Conservation (phyloP, 1,140 invertebrate species). For the Planococcus citri region DNA sequence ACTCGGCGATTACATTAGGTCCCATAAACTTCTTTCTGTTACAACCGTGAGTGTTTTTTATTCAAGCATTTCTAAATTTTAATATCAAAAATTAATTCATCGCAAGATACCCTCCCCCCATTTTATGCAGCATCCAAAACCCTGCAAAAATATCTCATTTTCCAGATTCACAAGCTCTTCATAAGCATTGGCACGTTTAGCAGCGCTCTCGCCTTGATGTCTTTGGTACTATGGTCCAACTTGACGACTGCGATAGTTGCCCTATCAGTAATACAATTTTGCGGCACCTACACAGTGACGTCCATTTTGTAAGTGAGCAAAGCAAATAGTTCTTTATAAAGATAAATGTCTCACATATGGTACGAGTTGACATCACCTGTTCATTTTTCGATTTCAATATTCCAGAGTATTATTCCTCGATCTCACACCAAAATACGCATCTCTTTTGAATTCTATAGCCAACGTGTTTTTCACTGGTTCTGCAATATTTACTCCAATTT, state of each 20-base stretch:
- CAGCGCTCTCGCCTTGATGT: neutral
- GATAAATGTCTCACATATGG: too few species aligned
- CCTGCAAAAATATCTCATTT: neutral
- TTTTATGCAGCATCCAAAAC: too few species aligned
- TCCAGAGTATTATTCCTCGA: constrained; percentile 24
- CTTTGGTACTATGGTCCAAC: neutral
- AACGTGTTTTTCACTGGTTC: neutral
- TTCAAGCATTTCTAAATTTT: too few species aligned
- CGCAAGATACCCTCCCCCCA: too few species aligned
- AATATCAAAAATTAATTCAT: too few species aligned
- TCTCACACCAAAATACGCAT: neutral
- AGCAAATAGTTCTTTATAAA: too few species aligned
- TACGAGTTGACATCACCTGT: too few species aligned
- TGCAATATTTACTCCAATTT: neutral
- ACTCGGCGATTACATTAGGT: neutral
- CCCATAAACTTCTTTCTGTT: neutral
- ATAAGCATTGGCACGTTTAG: neutral
- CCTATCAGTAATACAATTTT: neutral
- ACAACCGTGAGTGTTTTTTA: neutral
- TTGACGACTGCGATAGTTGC: neutral
- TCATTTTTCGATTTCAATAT: neutral
- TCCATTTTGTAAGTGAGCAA: neutral
- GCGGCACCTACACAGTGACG: neutral
- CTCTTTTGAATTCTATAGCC: neutral
- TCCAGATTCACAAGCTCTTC: neutral